A percentile compares a stretch with the other conserved stretches of the same genome.
Conservation (phyloP, 2,113 vertebrate species). For the Montifringilla adamsi region DNA sequence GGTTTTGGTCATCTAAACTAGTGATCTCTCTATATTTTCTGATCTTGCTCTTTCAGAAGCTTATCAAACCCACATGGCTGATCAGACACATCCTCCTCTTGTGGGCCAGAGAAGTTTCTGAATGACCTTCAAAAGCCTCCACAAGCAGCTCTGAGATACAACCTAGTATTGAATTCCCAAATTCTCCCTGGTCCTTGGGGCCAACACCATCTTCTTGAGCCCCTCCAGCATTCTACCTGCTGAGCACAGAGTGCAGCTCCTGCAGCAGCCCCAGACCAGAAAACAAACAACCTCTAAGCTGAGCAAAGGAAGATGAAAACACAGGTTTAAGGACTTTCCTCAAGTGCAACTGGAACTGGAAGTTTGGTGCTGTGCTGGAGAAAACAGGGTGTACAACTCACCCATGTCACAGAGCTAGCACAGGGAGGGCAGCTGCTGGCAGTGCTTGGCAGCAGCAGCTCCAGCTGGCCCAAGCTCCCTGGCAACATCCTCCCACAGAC, state of each 20-base stretch:
- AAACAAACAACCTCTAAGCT: neutral
- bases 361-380: neutral
- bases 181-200: neutral
- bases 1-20: neutral
- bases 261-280: neutral
- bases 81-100: neutral
- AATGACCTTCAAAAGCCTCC: neutral
- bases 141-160: neutral
- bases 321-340: neutral
- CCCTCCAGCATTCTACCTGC: neutral
- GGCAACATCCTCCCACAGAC: neutral
- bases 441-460: neutral
- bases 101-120: neutral
- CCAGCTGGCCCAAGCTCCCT: neutral
- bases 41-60: neutral
- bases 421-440: neutral
- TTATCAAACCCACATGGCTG: accelerated
- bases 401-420: neutral
- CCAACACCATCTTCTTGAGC: neutral
- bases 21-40: neutral
- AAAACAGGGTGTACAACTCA: neutral
- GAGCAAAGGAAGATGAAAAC: neutral
- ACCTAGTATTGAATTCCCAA: neutral
- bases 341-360: neutral
- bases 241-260: neutral